Evolutionary conservation across 2,797 vertebrate species (phyloP), one percentile per base, ranked within the genome.

Genomic region (Toxotes lorentzi): DNA sequence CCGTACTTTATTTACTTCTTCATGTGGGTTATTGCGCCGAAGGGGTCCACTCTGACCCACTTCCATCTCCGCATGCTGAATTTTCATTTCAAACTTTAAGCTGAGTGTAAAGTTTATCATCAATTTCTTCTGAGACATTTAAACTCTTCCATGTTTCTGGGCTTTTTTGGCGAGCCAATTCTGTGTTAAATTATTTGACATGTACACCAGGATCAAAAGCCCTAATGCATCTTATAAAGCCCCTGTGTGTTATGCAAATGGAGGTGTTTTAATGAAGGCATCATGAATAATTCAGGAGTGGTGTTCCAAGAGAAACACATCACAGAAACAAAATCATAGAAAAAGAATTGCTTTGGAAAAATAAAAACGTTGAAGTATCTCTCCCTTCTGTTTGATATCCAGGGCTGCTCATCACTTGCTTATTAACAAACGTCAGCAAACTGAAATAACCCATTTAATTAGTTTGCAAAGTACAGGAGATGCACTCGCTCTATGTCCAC

Each of bases 201-300:
- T 85, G 76, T 86, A 83, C 80, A 87, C 79, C 86, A 81, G 87
- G 89, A 91, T 93, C 91, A 93, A 92, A 93, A 88, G 87, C 85
- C 71, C 65, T 87, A 88, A 93, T 89, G 76, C 79, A 79, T 90
- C 83, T 71, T 84, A 58, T 59, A 70, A 50, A 1, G 78, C 81
- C 89, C 79, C 78, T 81, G 79, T 85, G 76, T 89, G 88, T 85
- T 90, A 94, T 94, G 93, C 91, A 94, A 95, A 95, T 95, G 1
- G 34, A 58, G 58, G 58, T 82, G 81, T 90, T 94, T 94, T 94
- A 95, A 94, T 92, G 91, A 94, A 92, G 88, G 79, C 50, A 2
- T 62, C 74, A 92, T 95, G 91, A 91, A 95, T 94, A 91, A 94
- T 95, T 93, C 91, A 94, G 83, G 68, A 86, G 62, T 59, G 34